Conservation (phyloP, 2,797 vertebrate genomes). For the Lagocephalus sceleratus region DNA sequence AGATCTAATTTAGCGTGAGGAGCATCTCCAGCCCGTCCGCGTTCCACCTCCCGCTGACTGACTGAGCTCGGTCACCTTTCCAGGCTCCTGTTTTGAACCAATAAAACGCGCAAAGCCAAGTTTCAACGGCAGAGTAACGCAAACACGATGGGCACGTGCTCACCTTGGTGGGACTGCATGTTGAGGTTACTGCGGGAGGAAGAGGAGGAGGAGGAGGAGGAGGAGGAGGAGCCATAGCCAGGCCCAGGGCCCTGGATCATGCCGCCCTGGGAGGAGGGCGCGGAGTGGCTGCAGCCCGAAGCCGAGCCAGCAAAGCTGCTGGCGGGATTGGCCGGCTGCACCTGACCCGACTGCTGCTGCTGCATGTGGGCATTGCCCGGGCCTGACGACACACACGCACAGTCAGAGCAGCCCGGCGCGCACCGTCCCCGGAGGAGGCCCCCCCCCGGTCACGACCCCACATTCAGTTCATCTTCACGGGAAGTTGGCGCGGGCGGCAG, state of each 20-base stretch:
- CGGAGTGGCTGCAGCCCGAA: conserved; percentile 83
- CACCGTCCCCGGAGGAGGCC: conserved; percentile 9
- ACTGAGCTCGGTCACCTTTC: too few relatives aligned
- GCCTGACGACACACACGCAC: conserved; percentile 77
- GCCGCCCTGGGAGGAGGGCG: conserved; percentile 83
- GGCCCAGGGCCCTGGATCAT: conserved; percentile 84
- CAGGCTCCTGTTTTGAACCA: too few relatives aligned
- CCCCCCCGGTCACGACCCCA: conserved; percentile 46
- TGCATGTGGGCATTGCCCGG: conserved; percentile 87
- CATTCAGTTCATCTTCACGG: conserved; percentile 73
- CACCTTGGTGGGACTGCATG: conserved; percentile 92
- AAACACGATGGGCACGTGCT: conserved; percentile 25
- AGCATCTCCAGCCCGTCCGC: too few relatives aligned
- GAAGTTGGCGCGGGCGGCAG: conserved; percentile 15
- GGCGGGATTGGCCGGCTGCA: conserved; percentile 80
- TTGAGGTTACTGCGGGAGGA: conserved; percentile 91
- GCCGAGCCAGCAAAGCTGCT: conserved; percentile 74
- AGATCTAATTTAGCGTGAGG: too few relatives aligned
- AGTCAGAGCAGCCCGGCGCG: conserved; percentile 52
- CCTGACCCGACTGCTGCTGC: conserved; percentile 89
- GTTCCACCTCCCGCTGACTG: too few relatives aligned
- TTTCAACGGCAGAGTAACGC: too few relatives aligned
- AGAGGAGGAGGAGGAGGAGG: conserved; percentile 80
- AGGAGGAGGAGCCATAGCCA: conserved; percentile 80
- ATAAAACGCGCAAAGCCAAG: too few relatives aligned